These are phyloP conservation scores for Noctua janthe DNA, from an alignment of 2,888 invertebrate species.

Conservation along the genomic window DNA sequence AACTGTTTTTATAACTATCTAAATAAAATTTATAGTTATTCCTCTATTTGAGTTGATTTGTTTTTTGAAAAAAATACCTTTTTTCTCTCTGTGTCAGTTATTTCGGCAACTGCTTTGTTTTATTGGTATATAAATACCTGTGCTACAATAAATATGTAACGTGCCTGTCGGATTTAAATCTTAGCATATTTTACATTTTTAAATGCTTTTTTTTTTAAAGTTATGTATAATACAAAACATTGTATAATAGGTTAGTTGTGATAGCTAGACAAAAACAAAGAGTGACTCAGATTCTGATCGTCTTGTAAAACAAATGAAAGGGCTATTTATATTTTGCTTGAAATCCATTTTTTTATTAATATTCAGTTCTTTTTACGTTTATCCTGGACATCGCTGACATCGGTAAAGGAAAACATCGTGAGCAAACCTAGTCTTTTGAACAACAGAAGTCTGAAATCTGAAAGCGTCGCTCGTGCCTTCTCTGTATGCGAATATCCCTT, in stretches of 20 bases:
- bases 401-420: neutral
- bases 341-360: neutral
- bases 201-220: conserved; percentile 19
- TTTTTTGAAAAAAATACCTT: conserved; percentile 29
- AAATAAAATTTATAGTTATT: conserved; percentile 47
- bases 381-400: neutral
- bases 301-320: neutral
- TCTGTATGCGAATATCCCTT: neutral
- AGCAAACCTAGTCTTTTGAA: neutral
- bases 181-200: conserved; percentile 38
- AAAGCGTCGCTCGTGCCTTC: neutral
- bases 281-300: neutral
- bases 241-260: neutral
- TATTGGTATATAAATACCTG: conserved; percentile 57
- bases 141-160: conserved; percentile 56
- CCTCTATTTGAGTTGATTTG: conserved; percentile 40
- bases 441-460: neutral
- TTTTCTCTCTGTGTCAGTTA: conserved; percentile 50
- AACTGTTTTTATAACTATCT: conserved; percentile 41
- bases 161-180: conserved; percentile 26
- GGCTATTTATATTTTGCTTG: neutral
- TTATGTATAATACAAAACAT: conserved; percentile 21
- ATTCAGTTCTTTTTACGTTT: neutral
- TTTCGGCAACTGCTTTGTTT: conserved; percentile 43
- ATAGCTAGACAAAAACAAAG: neutral